Percentiles rank a stretch among this genome's conserved stretches.
Evolutionary conservation across 2,113 vertebrate genomes (phyloP).

Genomic region (Diglossa brunneiventris): DNA sequence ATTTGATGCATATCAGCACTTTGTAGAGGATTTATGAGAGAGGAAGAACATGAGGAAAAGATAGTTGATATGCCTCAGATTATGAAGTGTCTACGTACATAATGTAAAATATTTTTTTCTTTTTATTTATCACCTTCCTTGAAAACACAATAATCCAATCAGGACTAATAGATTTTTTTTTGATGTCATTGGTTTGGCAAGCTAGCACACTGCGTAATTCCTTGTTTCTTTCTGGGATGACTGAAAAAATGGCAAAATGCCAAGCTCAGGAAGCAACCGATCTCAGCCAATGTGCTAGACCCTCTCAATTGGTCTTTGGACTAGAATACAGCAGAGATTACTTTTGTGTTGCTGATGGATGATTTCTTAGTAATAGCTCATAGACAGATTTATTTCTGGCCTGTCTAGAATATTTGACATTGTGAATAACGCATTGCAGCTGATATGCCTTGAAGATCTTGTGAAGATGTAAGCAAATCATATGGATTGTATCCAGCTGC

Average conservation of each 20-base stretch:
- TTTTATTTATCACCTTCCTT: not conserved
- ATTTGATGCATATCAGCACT: not conserved
- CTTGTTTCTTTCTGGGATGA: not conserved
- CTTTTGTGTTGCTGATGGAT: slow-evolving; percentile 42
- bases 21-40: not conserved
- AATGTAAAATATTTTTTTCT: not conserved
- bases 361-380: slow-evolving; percentile 37
- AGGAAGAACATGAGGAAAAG: not conserved
- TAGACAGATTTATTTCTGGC: slow-evolving; percentile 45
- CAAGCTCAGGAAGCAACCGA: not conserved
- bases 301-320: not conserved
- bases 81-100: not conserved
- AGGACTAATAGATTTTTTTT: not conserved
- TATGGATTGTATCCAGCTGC: slow-evolving; percentile 12
- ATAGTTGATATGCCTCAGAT: not conserved
- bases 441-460: slow-evolving; percentile 43
- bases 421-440: slow-evolving; percentile 34
- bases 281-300: not conserved
- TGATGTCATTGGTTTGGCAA: not conserved
- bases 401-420: slow-evolving; percentile 45
- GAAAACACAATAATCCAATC: slow-evolving; percentile 11
- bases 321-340: not conserved
- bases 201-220: not conserved
- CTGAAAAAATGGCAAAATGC: slow-evolving; percentile 8
- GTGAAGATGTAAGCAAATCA: slow-evolving; percentile 30